A percentile compares a stretch with the other conserved stretches of the same genome.
phyloP scores from a whole-genome alignment of 2,113 vertebrate species.

The Tetraodon nigroviridis region DNA sequence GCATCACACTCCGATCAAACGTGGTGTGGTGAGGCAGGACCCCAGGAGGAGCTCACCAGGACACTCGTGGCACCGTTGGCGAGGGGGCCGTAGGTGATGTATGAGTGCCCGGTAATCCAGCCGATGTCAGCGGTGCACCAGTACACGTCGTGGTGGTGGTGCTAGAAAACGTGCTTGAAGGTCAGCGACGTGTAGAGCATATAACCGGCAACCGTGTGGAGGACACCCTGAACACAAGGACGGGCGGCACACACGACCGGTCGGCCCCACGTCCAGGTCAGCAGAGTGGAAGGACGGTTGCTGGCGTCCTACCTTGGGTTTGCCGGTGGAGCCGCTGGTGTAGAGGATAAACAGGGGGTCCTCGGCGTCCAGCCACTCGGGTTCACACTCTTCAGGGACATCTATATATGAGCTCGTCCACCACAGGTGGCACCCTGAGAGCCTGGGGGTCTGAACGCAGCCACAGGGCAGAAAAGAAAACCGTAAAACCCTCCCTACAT shows the following conservation, averaged over 20 bases:
- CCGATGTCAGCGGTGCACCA: conserved; percentile 82
- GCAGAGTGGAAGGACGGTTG: neutral
- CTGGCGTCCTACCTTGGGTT: conserved; percentile 72
- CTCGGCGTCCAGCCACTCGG: conserved; percentile 79
- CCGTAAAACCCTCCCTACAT: conserved; percentile 10
- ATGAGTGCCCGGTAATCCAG: conserved; percentile 81
- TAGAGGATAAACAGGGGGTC: conserved; percentile 82
- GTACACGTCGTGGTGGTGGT: conserved; percentile 74
- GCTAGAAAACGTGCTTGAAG: conserved; percentile 77
- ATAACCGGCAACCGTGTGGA: conserved; percentile 78
- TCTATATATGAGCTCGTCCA: conserved; percentile 71
- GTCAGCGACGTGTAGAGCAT: conserved; percentile 77
- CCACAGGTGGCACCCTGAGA: conserved; percentile 70
- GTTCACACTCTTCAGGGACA: conserved; percentile 73
- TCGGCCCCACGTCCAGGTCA: neutral
- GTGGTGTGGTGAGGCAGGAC: too few species aligned
- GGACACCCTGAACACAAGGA: conserved; percentile 66
- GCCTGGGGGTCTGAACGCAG: conserved; percentile 71
- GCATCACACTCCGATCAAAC: too few species aligned
- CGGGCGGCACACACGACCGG: neutral
- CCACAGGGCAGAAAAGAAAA: conserved; percentile 1
- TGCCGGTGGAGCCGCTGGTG: conserved; percentile 81
- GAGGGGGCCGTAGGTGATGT: conserved; percentile 76
- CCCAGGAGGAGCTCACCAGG: conserved; percentile 67
- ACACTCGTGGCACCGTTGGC: conserved; percentile 76